Conservation (phyloP, 2,797 vertebrate genomes). For the Allobates femoralis region DNA sequence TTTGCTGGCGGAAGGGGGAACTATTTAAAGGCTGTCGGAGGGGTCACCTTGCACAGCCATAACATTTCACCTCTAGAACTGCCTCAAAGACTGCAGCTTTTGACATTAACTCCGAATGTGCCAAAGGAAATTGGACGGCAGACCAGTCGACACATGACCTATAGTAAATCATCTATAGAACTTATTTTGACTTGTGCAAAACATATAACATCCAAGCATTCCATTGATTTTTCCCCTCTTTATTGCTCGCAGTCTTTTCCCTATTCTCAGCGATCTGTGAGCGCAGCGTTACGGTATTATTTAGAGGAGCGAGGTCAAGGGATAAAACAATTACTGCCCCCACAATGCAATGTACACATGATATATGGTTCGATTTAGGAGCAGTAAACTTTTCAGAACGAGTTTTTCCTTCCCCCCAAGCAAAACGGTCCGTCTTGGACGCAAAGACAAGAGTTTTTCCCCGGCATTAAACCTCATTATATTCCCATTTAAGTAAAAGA, state of each 20-base stretch:
- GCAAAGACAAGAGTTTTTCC: background rate
- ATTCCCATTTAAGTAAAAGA: conserved; percentile 52
- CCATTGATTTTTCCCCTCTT: background rate
- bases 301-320: conserved; percentile 25
- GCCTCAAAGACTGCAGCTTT: too few species aligned
- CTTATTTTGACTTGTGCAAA: background rate
- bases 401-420: background rate
- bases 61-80: background rate
- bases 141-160: too few species aligned
- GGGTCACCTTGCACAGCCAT: too few species aligned
- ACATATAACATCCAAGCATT: background rate
- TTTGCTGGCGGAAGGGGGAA: too few species aligned
- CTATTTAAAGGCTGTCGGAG: too few species aligned
- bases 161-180: background rate
- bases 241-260: background rate
- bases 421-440: conserved; percentile 14
- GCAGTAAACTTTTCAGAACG: conserved; percentile 22
- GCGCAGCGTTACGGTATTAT: background rate
- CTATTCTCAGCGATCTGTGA: background rate
- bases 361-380: conserved; percentile 22
- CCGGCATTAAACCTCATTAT: conserved; percentile 39
- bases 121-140: too few species aligned
- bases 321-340: conserved; percentile 34
- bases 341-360: background rate
- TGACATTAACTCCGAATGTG: too few species aligned